Percentiles rank a stretch among this genome's conserved stretches.
Evolutionary conservation across 1,140 invertebrate species (phyloP).

Genomic region (Goniozus legneri): DNA sequence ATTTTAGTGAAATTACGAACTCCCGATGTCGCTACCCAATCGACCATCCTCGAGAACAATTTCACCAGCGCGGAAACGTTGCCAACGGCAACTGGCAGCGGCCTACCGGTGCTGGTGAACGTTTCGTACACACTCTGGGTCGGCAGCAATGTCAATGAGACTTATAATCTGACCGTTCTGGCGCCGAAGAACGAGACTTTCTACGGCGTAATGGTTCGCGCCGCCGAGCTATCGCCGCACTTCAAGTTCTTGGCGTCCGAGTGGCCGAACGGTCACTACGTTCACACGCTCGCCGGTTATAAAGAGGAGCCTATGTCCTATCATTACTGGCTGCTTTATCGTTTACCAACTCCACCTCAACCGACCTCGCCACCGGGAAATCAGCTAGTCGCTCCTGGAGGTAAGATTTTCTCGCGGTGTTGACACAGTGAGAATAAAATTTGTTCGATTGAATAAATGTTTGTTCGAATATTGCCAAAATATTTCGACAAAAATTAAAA

Average conservation of each 20-base stretch:
- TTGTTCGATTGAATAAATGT: too few relatives aligned
- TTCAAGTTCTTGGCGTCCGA: constrained; percentile 73
- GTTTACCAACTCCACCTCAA: constrained; percentile 71
- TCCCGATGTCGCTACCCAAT: constrained; percentile 27
- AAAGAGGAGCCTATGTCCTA: constrained; percentile 84
- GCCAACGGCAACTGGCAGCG: constrained; percentile 8
- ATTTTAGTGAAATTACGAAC: constrained; percentile 17
- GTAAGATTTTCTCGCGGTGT: too few relatives aligned
- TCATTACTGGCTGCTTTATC: constrained; percentile 84
- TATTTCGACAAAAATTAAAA: too few relatives aligned
- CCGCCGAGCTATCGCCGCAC: constrained; percentile 69
- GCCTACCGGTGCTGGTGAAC: constrained; percentile 54
- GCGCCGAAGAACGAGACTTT: constrained; percentile 77
- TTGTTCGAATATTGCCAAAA: too few relatives aligned
- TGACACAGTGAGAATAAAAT: too few relatives aligned
- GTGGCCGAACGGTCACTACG: constrained; percentile 88
- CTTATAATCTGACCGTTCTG: constrained; percentile 65
- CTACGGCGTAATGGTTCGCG: constrained; percentile 80
- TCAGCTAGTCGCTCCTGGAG: constrained; percentile 78
- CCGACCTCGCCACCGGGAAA: constrained; percentile 74
- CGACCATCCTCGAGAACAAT: constrained; percentile 20
- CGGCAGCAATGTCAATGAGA: constrained; percentile 75
- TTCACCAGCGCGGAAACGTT: constrained; percentile 21
- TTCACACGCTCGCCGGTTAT: constrained; percentile 80
- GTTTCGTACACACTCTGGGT: constrained; percentile 84